Conservation (phyloP, 2,113 vertebrate genomes). For the Verasper variegatus region DNA sequence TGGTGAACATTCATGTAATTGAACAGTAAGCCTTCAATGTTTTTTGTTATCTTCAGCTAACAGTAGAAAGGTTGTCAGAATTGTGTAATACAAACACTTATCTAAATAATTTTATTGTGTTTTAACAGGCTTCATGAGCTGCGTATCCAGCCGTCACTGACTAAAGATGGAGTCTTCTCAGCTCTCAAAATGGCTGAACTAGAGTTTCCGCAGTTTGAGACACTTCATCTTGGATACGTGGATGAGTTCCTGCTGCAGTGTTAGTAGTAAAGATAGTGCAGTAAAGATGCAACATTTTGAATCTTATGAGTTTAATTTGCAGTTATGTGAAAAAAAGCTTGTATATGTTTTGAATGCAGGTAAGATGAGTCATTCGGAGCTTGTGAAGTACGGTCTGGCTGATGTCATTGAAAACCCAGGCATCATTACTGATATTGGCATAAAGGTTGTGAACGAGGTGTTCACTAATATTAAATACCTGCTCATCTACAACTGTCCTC, state of each 20-base stretch:
- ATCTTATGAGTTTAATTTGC: background rate
- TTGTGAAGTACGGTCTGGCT: conserved; percentile 96
- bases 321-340: background rate
- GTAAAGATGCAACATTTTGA: background rate
- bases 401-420: conserved; percentile 98
- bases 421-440: conserved; percentile 98
- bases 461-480: conserved; percentile 98
- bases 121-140: conserved; percentile 93
- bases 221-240: conserved; percentile 96
- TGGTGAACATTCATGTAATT: no score
- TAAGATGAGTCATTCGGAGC: conserved; percentile 96
- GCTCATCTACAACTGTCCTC: conserved; percentile 98
- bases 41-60: background rate
- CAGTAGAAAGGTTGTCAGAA: background rate
- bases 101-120: conserved; percentile 1
- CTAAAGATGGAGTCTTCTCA: conserved; percentile 99
- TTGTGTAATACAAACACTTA: background rate
- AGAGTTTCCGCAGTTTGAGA: conserved; percentile 99
- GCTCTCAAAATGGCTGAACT: conserved; percentile 99
- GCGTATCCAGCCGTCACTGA: conserved; percentile 97
- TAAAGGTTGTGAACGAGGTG: conserved; percentile 98
- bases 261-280: conserved; percentile 83
- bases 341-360: conserved; percentile 75
- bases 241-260: conserved; percentile 98
- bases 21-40: background rate